Percentiles rank a stretch among this genome's conserved stretches.
Conservation (phyloP, 2,888 invertebrate species). For the Pardosa pseudoannulata region DNA sequence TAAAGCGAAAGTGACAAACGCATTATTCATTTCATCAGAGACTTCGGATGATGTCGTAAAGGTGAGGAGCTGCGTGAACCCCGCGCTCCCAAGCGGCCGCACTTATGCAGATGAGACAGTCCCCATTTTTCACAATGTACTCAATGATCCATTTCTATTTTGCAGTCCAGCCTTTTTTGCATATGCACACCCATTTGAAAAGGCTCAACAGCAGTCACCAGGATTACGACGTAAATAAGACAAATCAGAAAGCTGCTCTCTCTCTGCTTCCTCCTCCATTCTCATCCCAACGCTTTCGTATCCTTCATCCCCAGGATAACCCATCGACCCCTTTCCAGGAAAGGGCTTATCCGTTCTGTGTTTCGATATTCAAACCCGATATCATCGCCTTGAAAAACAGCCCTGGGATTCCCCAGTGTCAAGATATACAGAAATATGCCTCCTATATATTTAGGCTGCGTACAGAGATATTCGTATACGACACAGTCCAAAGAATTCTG, state of each 20-base stretch:
- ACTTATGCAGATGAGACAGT: constrained; percentile 6
- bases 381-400: constrained; percentile 53
- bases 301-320: constrained; percentile 38
- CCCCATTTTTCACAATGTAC: neutral
- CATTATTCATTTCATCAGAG: no score
- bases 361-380: constrained; percentile 29
- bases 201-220: constrained; percentile 34
- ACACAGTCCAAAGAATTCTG: constrained; percentile 68
- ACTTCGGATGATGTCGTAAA: no score
- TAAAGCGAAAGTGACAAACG: no score
- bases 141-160: neutral
- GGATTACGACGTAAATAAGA: constrained; percentile 40
- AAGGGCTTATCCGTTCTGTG: constrained; percentile 55
- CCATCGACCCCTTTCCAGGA: constrained; percentile 13
- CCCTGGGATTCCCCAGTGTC: constrained; percentile 12
- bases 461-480: constrained; percentile 31
- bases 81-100: no score
- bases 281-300: constrained; percentile 19
- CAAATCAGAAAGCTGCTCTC: constrained; percentile 44
- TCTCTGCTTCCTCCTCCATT: constrained; percentile 5
- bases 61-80: no score
- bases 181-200: neutral
- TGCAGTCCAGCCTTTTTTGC: neutral
- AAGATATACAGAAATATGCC: constrained; percentile 18
- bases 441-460: constrained; percentile 19